A percentile compares a stretch with the other conserved stretches of the same genome.
Evolutionary conservation across 2,888 invertebrate species (phyloP).

Genomic region (Caenorhabditis imperialis): DNA sequence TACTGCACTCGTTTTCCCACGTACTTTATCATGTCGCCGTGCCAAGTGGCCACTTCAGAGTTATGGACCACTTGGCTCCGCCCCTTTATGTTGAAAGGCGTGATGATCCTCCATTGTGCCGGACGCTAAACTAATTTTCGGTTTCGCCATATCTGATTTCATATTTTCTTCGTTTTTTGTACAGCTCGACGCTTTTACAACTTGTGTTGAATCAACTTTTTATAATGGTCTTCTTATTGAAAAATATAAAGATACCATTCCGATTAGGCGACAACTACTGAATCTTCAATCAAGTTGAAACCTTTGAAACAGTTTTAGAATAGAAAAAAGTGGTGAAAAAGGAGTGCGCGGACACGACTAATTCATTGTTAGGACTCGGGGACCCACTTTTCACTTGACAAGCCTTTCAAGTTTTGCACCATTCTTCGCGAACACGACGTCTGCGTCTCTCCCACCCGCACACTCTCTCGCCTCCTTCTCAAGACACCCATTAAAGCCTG

Average conservation of each 20-base stretch:
- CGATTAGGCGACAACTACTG: no score
- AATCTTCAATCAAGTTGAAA: no score
- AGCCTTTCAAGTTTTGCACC: conserved; percentile 31
- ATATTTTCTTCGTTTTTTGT: conserved; percentile 8
- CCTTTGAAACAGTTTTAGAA: no score
- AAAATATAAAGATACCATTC: no score
- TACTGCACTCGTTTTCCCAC: conserved; percentile 19
- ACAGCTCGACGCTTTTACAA: no score
- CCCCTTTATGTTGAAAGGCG: conserved; percentile 17
- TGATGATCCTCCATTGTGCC: conserved; percentile 3
- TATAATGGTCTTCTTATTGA: no score
- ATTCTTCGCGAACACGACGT: not conserved
- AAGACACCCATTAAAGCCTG: conserved; percentile 51
- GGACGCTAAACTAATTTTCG: conserved; percentile 36
- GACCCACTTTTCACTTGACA: conserved; percentile 13
- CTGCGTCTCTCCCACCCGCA: conserved; percentile 13
- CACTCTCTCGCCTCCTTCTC: conserved; percentile 24
- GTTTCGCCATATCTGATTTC: no score
- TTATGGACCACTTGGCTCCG: conserved; percentile 5
- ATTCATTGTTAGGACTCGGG: conserved; percentile 34
- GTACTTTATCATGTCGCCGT: conserved; percentile 19
- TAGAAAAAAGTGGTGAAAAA: no score
- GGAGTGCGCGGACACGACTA: conserved; percentile 17
- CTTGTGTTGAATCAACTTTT: no score
- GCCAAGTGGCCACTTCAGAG: conserved; percentile 27